Evolutionary conservation across 2,113 vertebrate genomes (phyloP), one percentile per base, ranked within the genome.

Genomic region (Typhlomys cinereus): DNA sequence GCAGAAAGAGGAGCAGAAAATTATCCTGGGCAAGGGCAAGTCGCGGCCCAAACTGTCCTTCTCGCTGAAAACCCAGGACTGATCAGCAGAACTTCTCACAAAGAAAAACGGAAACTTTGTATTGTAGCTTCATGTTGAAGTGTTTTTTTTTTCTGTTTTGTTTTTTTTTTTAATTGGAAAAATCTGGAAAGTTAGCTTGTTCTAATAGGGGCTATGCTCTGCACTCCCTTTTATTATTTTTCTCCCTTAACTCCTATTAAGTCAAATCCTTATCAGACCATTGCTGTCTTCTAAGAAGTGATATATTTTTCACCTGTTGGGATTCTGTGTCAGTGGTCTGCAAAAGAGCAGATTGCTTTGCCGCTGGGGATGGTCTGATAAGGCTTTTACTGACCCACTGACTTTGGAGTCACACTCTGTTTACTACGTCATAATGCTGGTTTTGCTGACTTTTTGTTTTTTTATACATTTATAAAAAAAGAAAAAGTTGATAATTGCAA

Each of bases 1-100:
- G 95, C 99, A 99, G 98, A 99, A 99, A 97, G 99, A 99, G 98
- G 99, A 99, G 98, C 99, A 99, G 99, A 99, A 99, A 99, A 99
- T 99, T 84, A 99, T 99, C 97, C 98, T 99, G 97, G 99, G 99
- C 97, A 99, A 99, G 98, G 99, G 99, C 94, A 99, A 99, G 98
- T 99, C 99, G 98, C 98, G 99, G 97, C 99, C 99, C 89, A 99
- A 99, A 98, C 99, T 99, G 96, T 99, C 99, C 97, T 99, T 99
- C 98, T 98, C 99, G 31, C 97, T 99, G 97, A 99, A 99, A 98
- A 99, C 99, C 97, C 98, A 99, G 94, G 99, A 99, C 98, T 99
- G 98, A 99, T 96, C 93, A 95, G 95, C 96, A 97, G 98, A 98
- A 98, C 98, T 98, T 98, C 96, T 97, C 98, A 96, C 93, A 93